Conservation (phyloP, 2,888 invertebrate genomes). For the Rhagonycha lutea region DNA sequence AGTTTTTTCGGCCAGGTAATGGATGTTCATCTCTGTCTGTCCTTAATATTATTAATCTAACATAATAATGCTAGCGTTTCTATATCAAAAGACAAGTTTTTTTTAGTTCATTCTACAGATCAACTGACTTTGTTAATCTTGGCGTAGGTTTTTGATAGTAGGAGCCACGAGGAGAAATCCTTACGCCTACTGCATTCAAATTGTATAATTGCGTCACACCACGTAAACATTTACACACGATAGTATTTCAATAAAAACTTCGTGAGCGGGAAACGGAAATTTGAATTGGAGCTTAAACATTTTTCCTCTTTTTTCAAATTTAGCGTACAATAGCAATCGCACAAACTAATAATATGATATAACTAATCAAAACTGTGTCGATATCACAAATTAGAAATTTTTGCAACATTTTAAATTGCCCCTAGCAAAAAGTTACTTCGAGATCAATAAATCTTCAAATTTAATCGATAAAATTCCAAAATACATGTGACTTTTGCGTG, state of each 20-base stretch:
- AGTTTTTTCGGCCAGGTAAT: not conserved
- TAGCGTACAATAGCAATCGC: not conserved
- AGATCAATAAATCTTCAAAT: no score
- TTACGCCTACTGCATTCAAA: slow-evolving; percentile 24
- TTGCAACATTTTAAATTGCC: no score
- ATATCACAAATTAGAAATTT: no score
- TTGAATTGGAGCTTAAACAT: not conserved
- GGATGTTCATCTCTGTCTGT: not conserved
- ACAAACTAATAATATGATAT: no score
- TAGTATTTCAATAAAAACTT: not conserved
- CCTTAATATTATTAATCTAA: not conserved
- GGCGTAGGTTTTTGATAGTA: slow-evolving; percentile 32
- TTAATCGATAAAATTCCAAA: no score
- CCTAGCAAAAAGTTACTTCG: no score
- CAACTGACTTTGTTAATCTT: slow-evolving; percentile 10
- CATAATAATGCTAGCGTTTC: not conserved
- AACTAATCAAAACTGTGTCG: no score
- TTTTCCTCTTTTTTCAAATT: not conserved
- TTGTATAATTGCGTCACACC: slow-evolving; percentile 19
- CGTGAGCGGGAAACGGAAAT: not conserved
- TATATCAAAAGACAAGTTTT: slow-evolving; percentile 6
- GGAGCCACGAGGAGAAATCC: slow-evolving; percentile 34
- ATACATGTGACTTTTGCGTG: no score
- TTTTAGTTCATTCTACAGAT: not conserved
- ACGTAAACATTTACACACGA: slow-evolving; percentile 13